Conservation (phyloP, 1,140 invertebrate genomes). For the Rhynchophorus ferrugineus region DNA sequence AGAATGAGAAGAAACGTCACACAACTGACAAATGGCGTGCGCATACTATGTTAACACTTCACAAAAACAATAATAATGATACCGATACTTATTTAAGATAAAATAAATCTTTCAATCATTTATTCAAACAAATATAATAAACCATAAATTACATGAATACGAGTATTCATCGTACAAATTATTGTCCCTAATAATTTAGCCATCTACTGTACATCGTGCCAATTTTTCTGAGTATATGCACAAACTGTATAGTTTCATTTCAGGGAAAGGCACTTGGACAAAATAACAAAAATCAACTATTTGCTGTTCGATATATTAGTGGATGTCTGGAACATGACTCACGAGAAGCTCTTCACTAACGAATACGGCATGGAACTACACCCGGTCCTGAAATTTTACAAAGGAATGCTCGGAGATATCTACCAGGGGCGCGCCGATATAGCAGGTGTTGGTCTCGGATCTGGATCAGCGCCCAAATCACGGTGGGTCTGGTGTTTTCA, state of each 20-base stretch:
- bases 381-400: slow-evolving; percentile 7
- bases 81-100: no score
- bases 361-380: slow-evolving; percentile 12
- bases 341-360: slow-evolving; percentile 5
- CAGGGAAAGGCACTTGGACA: slow-evolving; percentile 48
- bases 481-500: not conserved
- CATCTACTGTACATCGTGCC: no score
- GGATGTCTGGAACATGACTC: slow-evolving; percentile 34
- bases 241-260: slow-evolving; percentile 6
- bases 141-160: no score
- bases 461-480: not conserved
- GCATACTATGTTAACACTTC: no score
- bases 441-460: slow-evolving; percentile 9
- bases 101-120: no score
- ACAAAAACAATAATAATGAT: no score
- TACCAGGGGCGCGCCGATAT: slow-evolving; percentile 10
- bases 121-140: no score
- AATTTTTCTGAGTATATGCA: no score
- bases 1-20: no score
- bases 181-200: no score
- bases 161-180: no score
- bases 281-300: slow-evolving; percentile 51
- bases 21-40: no score
- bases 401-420: slow-evolving; percentile 19
- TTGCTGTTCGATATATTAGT: slow-evolving; percentile 44